Percentiles rank a stretch among this genome's conserved stretches.
Conservation (phyloP, 2,113 vertebrate genomes). For the Hemichromis elongatus region DNA sequence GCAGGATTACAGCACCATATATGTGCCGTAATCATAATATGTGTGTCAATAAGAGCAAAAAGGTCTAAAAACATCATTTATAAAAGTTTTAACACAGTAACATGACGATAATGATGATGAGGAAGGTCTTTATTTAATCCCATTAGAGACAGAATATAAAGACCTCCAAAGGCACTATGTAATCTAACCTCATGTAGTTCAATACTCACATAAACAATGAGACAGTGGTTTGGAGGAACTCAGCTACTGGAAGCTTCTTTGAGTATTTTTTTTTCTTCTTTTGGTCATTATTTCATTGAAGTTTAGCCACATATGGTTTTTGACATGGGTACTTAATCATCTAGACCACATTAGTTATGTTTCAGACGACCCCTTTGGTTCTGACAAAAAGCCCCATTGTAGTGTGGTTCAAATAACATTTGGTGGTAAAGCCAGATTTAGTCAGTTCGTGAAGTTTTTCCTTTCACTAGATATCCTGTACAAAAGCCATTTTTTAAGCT, state of each 20-base stretch:
- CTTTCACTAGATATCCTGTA: not conserved
- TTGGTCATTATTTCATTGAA: slow-evolving; percentile 4
- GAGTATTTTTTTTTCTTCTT: not conserved
- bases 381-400: not conserved
- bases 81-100: not conserved
- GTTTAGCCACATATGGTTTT: not conserved
- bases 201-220: not conserved
- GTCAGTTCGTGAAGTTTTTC: not conserved
- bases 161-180: not conserved
- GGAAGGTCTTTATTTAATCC: not conserved
- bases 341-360: slow-evolving; percentile 4
- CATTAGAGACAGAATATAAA: not conserved
- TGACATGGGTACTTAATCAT: slow-evolving; percentile 10
- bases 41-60: not conserved
- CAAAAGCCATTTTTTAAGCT: not conserved
- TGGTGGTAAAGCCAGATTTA: not conserved
- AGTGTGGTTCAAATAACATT: not conserved
- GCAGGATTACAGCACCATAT: not conserved
- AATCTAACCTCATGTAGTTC: not conserved
- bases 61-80: not conserved
- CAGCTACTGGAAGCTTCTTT: not conserved
- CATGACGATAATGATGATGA: not conserved
- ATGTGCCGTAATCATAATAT: not conserved
- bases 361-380: not conserved
- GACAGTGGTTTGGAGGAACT: not conserved